Base-by-base conservation (phyloP, 2,888 invertebrate species). In the Tenthredo scrophulariae region DNA sequence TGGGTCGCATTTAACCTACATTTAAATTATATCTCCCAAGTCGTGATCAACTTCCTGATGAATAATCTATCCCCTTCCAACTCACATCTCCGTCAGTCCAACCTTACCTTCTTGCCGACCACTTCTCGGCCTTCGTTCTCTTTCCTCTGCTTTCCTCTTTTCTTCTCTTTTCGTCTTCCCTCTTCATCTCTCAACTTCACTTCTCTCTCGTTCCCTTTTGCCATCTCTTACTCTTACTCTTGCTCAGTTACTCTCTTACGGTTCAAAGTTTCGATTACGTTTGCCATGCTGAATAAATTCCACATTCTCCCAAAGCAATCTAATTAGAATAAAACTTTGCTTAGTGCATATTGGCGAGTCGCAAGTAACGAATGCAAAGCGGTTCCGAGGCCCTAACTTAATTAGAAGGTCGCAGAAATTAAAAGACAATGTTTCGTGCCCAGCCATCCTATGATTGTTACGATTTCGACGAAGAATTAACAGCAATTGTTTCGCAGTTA, bases 1-100 rank as follows among this genome's bases (percentile, higher is more conserved):
- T 77, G 85, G 85, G 85, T 85, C 85, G 85, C 85, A 82, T 85
- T 85, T 85, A 85, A 85, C 85, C 85, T 85, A 85, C 85, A 85
- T 85, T 85, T 85, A 85, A 85, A 85, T 85, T 85, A 85, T 85
- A 85, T 85, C 79, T 80, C 80, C 85, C 85, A 70, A 85, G 85
- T 85, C 85, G 85, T 85, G 85, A 85, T 85, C 85, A 82, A 85
- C 85, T 85, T 82, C 72, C 72, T 85, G 85, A 85, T 85, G 85
- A 85, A 85, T 85, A 85, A 85, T 79, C 80, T 82, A 82, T 70
- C 26, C 85, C 67, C 67, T 67, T 70, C 83, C 83, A 83, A 70
- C 83, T 83, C 67, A 26, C 43, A 83, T 83, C 67, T 67, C 46
- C 10, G 46, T 33, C 67, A 50, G 70, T 83, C 83, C 67, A 70